Evolutionary conservation across 1,140 invertebrate species (phyloP), one percentile per base, ranked within the genome.

Genomic region (Pseudomyrmex sp.): DNA sequence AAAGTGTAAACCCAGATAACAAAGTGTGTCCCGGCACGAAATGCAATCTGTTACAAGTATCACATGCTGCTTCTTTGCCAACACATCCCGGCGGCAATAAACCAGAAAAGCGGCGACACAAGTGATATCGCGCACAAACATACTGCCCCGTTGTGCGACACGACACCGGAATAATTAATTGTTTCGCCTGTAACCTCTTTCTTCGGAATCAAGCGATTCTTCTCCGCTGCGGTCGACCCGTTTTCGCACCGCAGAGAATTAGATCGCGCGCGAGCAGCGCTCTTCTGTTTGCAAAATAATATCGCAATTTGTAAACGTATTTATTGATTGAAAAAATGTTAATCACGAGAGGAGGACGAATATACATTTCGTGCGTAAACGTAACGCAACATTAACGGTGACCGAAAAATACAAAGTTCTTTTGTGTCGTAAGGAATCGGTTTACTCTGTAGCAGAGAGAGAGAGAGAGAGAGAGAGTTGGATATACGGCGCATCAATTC

Each of bases 21-120:
- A 88, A 88, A 89, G 87, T 88, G 88, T 88, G 84, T 88, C 87
- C 50, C 66, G 88, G 82, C 87, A 89, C 87, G 87, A 89, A 89
- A 89, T 88, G 87, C 87, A 89, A 89, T 89, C 88, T 86, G 87
- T 89, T 89, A 89, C 88, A 77, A 88, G 86, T 82, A 89, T 89
- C 88, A 86, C 87, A 73, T 74, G 80, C 74, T 84, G 87, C 80
- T 88, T 89, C 87, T 86, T 89, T 88, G 87, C 84, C 74, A 82
- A 88, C 84, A 89, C 86, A 86, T 88, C 84, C 84, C 62, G 66
- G 48, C 61, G 76, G 84, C 87, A 86, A 88, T 89, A 89, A 88
- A 89, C 84, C 79, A 84, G 87, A 56, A 88, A 88, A 84, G 74
- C 70, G 75, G 84, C 72, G 87, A 88, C 87, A 85, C 86, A 83